These are phyloP conservation scores for Aphis craccivora DNA, from an alignment of 1,140 invertebrate species.

Conservation along the genomic window DNA sequence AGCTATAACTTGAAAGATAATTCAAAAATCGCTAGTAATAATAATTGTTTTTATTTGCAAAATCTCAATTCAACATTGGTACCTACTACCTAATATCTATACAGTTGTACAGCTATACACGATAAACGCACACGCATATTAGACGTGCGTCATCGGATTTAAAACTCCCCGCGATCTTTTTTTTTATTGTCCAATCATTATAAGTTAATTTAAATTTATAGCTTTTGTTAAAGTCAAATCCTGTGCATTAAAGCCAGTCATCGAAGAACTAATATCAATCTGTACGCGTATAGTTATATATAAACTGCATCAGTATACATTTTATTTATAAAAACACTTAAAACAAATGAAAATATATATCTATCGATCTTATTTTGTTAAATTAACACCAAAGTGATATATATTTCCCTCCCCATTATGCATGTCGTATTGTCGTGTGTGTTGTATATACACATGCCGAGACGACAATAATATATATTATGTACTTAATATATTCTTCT, in stretches of 20 bases:
- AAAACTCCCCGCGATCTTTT: neutral
- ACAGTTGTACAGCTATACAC: neutral
- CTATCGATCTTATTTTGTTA: slow-evolving; percentile 2
- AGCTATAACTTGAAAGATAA: neutral
- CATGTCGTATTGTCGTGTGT: neutral
- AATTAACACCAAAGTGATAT: slow-evolving; percentile 10
- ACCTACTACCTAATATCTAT: neutral
- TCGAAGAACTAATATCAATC: slow-evolving; percentile 1
- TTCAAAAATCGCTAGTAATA: neutral
- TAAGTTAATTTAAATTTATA: slow-evolving; percentile 44
- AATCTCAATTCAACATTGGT: neutral
- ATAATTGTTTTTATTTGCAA: neutral
- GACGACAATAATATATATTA: neutral
- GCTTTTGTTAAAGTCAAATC: neutral
- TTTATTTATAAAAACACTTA: slow-evolving; percentile 23
- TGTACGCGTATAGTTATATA: neutral
- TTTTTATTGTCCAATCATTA: slow-evolving; percentile 32
- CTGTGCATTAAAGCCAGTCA: neutral
- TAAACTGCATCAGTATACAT: neutral
- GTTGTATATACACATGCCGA: neutral
- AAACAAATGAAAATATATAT: slow-evolving; percentile 41
- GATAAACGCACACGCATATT: neutral
- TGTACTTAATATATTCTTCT: neutral
- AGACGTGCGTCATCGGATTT: neutral
- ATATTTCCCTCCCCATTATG: neutral